These are phyloP conservation scores for Drosophila trapezifrons DNA, from an alignment of 1,140 invertebrate genomes.

Conservation along the genomic window DNA sequence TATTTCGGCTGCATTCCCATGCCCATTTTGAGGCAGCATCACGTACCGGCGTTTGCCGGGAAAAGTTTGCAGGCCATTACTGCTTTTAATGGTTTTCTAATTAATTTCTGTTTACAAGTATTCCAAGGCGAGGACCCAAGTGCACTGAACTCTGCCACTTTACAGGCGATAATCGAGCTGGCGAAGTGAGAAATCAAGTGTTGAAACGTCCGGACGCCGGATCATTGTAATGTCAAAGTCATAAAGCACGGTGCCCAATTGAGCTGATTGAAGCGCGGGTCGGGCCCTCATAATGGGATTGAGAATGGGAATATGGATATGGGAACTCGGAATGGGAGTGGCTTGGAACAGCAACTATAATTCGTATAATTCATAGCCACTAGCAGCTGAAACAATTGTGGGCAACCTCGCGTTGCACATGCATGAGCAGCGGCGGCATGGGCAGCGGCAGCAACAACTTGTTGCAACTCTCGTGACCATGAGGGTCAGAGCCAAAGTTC, in stretches of 20 bases:
- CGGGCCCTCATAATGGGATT: constrained; percentile 55
- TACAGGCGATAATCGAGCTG: constrained; percentile 5
- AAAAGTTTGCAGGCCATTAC: constrained; percentile 38
- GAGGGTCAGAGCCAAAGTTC: constrained; percentile 81
- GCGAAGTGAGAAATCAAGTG: constrained; percentile 68
- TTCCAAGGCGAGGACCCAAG: constrained; percentile 45
- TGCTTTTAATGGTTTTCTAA: constrained; percentile 74
- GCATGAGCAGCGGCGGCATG: constrained; percentile 36
- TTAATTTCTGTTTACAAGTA: constrained; percentile 69
- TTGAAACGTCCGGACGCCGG: constrained; percentile 15
- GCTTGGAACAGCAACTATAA: constrained; percentile 34
- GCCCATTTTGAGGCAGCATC: constrained; percentile 28
- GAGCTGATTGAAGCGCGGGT: constrained; percentile 64
- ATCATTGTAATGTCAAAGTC: constrained; percentile 65
- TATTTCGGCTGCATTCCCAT: constrained; percentile 55
- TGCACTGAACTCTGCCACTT: constrained; percentile 60
- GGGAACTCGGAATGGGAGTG: constrained; percentile 11
- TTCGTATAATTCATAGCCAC: constrained; percentile 59
- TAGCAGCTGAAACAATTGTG: constrained; percentile 39
- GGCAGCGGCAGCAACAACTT: constrained; percentile 46
- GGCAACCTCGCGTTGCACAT: constrained; percentile 46
- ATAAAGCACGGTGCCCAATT: constrained; percentile 64
- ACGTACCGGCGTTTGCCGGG: constrained; percentile 41
- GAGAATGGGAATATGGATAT: constrained; percentile 12
- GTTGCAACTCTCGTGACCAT: constrained; percentile 71